phyloP scores from a whole-genome alignment of 2,888 invertebrate genomes.

The Vannuccia rotundouncinata region DNA sequence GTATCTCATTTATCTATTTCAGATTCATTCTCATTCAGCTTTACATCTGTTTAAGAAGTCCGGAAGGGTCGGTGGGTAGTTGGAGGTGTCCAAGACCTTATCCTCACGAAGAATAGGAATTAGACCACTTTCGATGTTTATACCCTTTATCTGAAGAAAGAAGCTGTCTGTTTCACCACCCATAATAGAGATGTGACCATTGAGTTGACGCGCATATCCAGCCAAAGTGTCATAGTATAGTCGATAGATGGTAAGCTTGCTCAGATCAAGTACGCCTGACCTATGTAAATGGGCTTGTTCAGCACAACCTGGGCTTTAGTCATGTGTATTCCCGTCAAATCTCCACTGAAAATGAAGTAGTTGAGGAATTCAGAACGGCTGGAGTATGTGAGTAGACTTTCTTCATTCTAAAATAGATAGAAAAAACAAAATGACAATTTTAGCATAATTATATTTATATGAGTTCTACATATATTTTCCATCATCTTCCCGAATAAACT shows the following conservation, averaged over 20 bases:
- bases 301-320: background rate
- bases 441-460: background rate
- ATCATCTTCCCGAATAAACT: background rate
- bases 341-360: background rate
- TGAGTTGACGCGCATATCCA: background rate
- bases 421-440: background rate
- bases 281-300: background rate
- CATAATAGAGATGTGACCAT: background rate
- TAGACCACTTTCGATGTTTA: background rate
- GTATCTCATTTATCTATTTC: no score
- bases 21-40: no score
- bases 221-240: background rate
- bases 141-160: background rate
- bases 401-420: background rate
- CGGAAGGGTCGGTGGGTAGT: background rate
- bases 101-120: background rate
- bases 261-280: background rate
- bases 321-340: background rate
- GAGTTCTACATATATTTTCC: background rate
- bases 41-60: background rate
- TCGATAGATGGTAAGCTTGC: background rate
- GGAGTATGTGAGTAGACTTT: background rate
- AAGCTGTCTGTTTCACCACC: background rate
- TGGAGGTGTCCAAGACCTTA: slow-evolving; percentile 8
- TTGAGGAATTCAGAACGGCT: background rate